Evolutionary conservation across 2,113 vertebrate genomes (phyloP).

Genomic region (Halichoeres trimaculatus): DNA sequence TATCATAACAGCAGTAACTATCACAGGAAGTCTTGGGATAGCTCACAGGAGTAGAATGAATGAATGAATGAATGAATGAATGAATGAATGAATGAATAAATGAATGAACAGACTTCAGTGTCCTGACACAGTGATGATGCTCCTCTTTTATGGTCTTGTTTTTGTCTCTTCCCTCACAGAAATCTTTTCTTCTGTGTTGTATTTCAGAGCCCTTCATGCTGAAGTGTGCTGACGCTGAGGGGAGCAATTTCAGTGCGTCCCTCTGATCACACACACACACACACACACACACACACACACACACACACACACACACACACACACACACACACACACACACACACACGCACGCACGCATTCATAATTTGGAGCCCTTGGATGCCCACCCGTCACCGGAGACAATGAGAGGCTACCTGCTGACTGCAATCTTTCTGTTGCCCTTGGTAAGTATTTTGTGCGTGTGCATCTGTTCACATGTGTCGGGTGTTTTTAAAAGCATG

Average conservation of each 20-base stretch:
- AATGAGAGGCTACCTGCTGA: slow-evolving; percentile 77
- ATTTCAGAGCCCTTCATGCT: slow-evolving; percentile 72
- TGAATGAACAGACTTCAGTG: background rate
- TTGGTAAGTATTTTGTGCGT: slow-evolving; percentile 68
- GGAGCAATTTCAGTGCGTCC: slow-evolving; percentile 52
- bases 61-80: too few species aligned
- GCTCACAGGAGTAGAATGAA: too few species aligned
- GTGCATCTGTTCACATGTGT: slow-evolving; percentile 12
- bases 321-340: slow-evolving; percentile 10
- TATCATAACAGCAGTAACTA: too few species aligned
- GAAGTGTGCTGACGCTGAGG: slow-evolving; percentile 43
- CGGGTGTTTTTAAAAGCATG: background rate
- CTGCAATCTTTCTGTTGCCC: slow-evolving; percentile 75
- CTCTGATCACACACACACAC: slow-evolving; percentile 32
- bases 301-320: background rate
- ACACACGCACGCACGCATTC: background rate
- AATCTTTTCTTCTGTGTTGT: slow-evolving; percentile 41
- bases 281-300: background rate
- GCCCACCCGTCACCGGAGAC: slow-evolving; percentile 44
- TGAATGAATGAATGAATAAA: too few species aligned
- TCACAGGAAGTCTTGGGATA: too few species aligned
- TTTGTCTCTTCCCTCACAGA: slow-evolving; percentile 11
- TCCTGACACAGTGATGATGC: background rate
- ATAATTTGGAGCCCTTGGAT: slow-evolving; percentile 27
- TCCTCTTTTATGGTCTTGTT: background rate